Evolutionary conservation across 64 coral and sea anemone species (phyloP), one percentile per base, ranked within the genome.

Genomic region (Montipora efflorescens): DNA sequence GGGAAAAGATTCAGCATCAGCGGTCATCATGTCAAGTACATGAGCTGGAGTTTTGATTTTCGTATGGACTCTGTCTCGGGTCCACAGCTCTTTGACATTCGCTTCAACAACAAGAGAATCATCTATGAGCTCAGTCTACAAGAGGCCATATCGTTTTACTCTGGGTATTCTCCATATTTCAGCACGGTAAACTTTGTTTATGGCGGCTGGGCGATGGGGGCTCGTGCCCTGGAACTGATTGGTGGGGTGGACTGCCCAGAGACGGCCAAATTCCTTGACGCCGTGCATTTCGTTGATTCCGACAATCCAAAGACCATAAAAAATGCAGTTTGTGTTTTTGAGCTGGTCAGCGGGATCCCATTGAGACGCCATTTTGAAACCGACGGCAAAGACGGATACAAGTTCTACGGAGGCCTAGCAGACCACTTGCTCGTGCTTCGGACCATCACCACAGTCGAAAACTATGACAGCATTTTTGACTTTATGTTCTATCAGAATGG

Each of bases 401-500:
- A 67, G 36, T 94, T 90, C 45, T 94, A 94, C 46, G 93, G 87
- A 20, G 93, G 93, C 0, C 48, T 90, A 53, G 28, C 44, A 5
- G 80, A 28, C 55, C 79, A 76, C 21, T 78, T 68, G 3, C 78
- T 94, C 0, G 93, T 94, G 2, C 14, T 90, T 8, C 86, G 93
- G 23, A 94, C 93, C 20, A 74, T 94, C 52, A 68, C 79, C 5
- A 94, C 87, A 0, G 48, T 84, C 21, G 80, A 89, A 55, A 90
- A 90, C 18, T 94, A 90, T 23, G 93, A 94, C 50, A 76, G 80
- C 79, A 67, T 94, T 18, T 90, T 75, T 36, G 93, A 94, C 45
- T 94, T 90, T 13, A 64, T 94, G 12, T 94, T 94, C 62, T 94
- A 94, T 83, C 93, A 94, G 62, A 94, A 89, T 84, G 93, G 93